Evolutionary conservation across 2,797 vertebrate species (phyloP).

Genomic region (Poecilia picta): DNA sequence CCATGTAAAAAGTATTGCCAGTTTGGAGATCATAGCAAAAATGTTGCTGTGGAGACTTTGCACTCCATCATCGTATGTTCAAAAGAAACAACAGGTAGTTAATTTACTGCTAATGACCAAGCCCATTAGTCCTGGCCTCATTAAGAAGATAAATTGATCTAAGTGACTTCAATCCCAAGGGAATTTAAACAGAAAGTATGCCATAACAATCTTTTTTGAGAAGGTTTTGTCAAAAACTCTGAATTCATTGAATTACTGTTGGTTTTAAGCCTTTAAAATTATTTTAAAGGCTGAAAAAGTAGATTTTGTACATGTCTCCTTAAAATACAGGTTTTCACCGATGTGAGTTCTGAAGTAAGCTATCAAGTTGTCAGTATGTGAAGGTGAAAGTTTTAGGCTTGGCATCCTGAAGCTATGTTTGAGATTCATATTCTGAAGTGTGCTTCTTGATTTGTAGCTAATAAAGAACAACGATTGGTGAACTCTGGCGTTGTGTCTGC

Average conservation of each 20-base stretch:
- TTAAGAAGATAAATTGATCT: slow-evolving; percentile 42
- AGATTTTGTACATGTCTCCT: background rate
- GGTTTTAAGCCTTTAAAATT: background rate
- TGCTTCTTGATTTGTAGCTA: background rate
- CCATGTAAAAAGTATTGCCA: slow-evolving; percentile 7
- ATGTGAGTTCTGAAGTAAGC: background rate
- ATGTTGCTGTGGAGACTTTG: slow-evolving; percentile 11
- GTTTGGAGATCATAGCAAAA: slow-evolving; percentile 19
- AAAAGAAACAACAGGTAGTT: slow-evolving; percentile 33
- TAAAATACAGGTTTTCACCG: background rate
- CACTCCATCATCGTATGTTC: slow-evolving; percentile 18
- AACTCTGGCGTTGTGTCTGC: background rate
- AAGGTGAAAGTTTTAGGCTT: background rate
- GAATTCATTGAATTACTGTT: slow-evolving; percentile 27
- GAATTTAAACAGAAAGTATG: slow-evolving; percentile 13
- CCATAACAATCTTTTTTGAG: slow-evolving; percentile 14
- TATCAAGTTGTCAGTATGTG: background rate
- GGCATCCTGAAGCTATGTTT: background rate
- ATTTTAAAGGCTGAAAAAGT: background rate
- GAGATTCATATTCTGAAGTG: background rate
- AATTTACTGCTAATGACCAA: slow-evolving; percentile 44
- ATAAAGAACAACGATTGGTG: background rate
- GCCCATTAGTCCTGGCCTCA: slow-evolving; percentile 42
- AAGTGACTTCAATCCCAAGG: slow-evolving; percentile 12
- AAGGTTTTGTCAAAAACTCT: slow-evolving; percentile 17